These are phyloP conservation scores for Eptesicus fuscus DNA, from an alignment of 2,113 vertebrate species.

Conservation along the genomic window DNA sequence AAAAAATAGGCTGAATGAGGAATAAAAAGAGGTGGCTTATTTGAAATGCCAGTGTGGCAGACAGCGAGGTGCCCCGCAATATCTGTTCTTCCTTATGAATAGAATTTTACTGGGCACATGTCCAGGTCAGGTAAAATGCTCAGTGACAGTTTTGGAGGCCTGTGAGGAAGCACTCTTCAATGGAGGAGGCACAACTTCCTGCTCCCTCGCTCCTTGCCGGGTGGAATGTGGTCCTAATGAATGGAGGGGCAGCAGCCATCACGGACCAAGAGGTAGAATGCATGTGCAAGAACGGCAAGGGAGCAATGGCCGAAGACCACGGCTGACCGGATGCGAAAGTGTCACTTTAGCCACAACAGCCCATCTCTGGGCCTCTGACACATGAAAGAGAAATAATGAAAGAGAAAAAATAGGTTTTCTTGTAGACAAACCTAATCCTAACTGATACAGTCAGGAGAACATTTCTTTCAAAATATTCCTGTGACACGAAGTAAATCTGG, in stretches of 20 bases:
- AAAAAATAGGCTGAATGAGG: background rate
- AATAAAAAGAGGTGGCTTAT: background rate
- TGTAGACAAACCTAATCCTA: background rate
- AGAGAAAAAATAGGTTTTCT: background rate
- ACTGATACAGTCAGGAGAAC: background rate
- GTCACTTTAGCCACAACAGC: background rate
- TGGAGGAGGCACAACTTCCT: background rate
- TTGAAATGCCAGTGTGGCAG: background rate
- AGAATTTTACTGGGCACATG: rapidly evolving
- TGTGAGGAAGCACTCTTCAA: background rate
- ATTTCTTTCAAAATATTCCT: background rate
- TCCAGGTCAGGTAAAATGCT: background rate
- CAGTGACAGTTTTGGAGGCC: background rate
- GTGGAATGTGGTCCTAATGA: background rate
- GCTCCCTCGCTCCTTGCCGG: background rate
- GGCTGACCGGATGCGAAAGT: background rate
- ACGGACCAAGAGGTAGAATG: background rate
- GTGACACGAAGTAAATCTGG: background rate
- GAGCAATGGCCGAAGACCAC: background rate
- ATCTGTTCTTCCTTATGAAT: background rate
- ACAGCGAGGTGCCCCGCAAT: background rate
- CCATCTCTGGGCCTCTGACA: background rate
- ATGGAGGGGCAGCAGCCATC: background rate
- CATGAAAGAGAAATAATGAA: background rate
- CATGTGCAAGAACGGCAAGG: no score